phyloP scores from a whole-genome alignment of 2,888 invertebrate species.

The Pammene fasciana region DNA sequence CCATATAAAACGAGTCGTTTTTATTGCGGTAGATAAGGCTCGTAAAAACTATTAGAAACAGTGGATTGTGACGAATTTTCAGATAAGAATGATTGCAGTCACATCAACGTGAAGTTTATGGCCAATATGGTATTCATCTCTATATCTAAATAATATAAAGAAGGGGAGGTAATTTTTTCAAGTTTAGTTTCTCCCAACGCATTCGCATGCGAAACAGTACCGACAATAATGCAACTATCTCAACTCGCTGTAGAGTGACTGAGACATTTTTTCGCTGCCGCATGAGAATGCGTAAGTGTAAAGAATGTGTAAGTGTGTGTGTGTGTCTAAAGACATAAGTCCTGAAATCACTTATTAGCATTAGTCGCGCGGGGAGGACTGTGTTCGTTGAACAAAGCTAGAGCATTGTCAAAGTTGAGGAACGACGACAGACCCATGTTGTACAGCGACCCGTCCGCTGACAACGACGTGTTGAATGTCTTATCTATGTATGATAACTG shows the following conservation, averaged over 20 bases:
- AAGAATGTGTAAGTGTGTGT: too few species aligned
- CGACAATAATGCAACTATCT: too few species aligned
- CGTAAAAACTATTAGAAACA: constrained; percentile 14
- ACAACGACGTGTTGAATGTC: constrained; percentile 75
- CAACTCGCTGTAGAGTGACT: too few species aligned
- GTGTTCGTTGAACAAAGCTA: constrained; percentile 67
- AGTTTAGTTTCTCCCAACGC: too few species aligned
- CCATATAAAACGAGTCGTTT: too few species aligned
- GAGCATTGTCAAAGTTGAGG: constrained; percentile 68
- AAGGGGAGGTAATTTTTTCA: too few species aligned
- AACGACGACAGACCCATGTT: constrained; percentile 77
- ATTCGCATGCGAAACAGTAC: too few species aligned
- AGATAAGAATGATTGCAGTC: constrained; percentile 12
- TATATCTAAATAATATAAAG: background rate
- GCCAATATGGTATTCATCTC: background rate
- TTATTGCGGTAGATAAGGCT: constrained; percentile 8
- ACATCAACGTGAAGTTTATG: background rate
- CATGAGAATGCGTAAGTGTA: too few species aligned
- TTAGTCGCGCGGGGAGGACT: constrained; percentile 50
- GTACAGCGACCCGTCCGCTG: constrained; percentile 75
- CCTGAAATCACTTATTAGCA: constrained; percentile 40
- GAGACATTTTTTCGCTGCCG: too few species aligned
- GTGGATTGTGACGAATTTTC: background rate
- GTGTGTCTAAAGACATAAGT: too few species aligned
- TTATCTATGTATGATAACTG: constrained; percentile 70